A percentile compares a stretch with the other conserved stretches of the same genome.
Conservation (phyloP, 1,140 invertebrate species). For the Sycophaga agraensis region DNA sequence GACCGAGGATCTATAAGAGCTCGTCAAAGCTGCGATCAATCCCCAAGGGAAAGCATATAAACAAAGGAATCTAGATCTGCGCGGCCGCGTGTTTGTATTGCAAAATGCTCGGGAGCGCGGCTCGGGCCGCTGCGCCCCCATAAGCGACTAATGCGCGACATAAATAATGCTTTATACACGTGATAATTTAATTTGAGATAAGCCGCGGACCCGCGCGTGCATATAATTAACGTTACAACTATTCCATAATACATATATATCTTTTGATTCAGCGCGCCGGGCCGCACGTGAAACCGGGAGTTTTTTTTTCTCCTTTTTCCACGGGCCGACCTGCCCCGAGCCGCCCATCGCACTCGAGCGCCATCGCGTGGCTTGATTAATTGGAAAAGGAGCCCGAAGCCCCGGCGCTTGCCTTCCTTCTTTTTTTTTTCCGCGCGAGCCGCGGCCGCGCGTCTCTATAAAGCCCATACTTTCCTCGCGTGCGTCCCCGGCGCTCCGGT, state of each 20-base stretch:
- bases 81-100: conserved; percentile 24
- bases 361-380: conserved; percentile 26
- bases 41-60: too few relatives aligned
- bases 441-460: conserved; percentile 10
- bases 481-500: conserved; percentile 3
- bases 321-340: too few relatives aligned
- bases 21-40: too few relatives aligned
- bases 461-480: conserved; percentile 16
- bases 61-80: too few relatives aligned
- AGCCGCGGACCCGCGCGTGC: background rate
- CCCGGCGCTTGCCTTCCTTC: too few relatives aligned
- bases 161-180: conserved; percentile 2
- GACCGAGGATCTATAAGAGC: too few relatives aligned
- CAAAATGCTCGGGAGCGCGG: too few relatives aligned
- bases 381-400: too few relatives aligned
- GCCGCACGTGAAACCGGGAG: background rate
- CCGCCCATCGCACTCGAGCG: too few relatives aligned
- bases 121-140: too few relatives aligned
- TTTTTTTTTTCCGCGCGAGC: too few relatives aligned
- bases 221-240: conserved; percentile 28
- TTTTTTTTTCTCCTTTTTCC: background rate
- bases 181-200: conserved; percentile 28
- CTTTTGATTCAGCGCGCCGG: conserved; percentile 19
- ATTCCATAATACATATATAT: too few relatives aligned
- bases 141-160: background rate